Evolutionary conservation across 2,888 invertebrate species (phyloP).

Genomic region (Antitype chi): DNA sequence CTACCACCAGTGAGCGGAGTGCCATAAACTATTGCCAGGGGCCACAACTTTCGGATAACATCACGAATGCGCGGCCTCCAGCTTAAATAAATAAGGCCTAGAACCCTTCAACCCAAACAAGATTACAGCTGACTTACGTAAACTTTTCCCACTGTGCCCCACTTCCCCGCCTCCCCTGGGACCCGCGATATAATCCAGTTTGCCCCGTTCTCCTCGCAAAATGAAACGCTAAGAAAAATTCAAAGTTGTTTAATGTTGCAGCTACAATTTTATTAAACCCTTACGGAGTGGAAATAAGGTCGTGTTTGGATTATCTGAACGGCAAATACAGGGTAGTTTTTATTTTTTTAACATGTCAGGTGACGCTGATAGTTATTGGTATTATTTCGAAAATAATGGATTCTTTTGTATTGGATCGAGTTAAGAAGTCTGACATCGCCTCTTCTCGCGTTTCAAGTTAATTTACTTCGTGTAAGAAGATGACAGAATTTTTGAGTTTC

Average conservation of each 20-base stretch:
- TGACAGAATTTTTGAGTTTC: background rate
- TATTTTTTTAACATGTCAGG: conserved; percentile 46
- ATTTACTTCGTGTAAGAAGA: conserved; percentile 20
- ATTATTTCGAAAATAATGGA: conserved; percentile 66
- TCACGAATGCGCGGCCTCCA: conserved; percentile 51
- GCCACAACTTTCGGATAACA: conserved; percentile 32
- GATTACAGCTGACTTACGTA: conserved; percentile 82
- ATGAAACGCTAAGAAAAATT: conserved; percentile 71
- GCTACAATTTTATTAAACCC: conserved; percentile 47
- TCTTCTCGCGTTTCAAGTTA: conserved; percentile 10
- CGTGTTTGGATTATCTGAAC: conserved; percentile 45
- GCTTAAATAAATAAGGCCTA: conserved; percentile 62
- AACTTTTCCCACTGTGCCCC: conserved; percentile 75
- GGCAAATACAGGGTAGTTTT: conserved; percentile 17
- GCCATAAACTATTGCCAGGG: conserved; percentile 11
- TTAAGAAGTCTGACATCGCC: background rate
- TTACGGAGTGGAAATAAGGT: conserved; percentile 45
- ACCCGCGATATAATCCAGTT: conserved; percentile 85
- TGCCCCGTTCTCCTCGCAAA: conserved; percentile 77
- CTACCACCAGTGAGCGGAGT: background rate
- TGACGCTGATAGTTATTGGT: conserved; percentile 49
- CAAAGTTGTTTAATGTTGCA: conserved; percentile 44
- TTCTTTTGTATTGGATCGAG: conserved; percentile 49
- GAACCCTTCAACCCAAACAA: conserved; percentile 74
- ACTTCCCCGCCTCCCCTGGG: conserved; percentile 71